Evolutionary conservation across 2,113 vertebrate species (phyloP).

Genomic region (Tiliqua scincoides): DNA sequence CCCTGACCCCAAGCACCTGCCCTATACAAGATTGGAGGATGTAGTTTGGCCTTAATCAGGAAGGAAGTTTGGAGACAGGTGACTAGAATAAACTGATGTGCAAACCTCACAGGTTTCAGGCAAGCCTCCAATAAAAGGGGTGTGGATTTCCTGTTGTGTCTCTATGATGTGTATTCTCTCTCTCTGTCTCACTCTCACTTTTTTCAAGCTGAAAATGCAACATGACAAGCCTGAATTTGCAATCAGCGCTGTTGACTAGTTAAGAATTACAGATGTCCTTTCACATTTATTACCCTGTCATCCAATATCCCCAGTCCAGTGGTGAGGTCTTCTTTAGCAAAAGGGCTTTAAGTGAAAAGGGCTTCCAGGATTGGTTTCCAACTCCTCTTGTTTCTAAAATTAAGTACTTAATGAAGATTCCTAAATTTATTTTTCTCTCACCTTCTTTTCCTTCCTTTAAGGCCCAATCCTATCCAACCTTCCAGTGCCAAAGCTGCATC

Average conservation of each 20-base stretch:
- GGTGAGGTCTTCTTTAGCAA: background rate
- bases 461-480: too few relatives aligned
- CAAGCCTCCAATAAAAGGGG: background rate
- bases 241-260: background rate
- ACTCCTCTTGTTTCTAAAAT: background rate
- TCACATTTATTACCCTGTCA: conserved; percentile 11
- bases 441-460: background rate
- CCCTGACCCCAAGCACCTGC: too few relatives aligned
- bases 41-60: too few relatives aligned
- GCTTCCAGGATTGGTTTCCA: background rate
- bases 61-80: background rate
- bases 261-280: conserved; percentile 21
- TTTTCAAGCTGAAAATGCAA: conserved; percentile 11
- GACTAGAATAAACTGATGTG: background rate
- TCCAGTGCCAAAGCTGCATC: too few relatives aligned
- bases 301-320: background rate
- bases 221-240: conserved; percentile 23
- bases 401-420: background rate
- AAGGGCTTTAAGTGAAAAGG: background rate
- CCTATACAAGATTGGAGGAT: too few relatives aligned
- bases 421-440: background rate
- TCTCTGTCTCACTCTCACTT: too few relatives aligned
- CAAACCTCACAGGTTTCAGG: too few relatives aligned
- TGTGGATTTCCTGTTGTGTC: too few relatives aligned
- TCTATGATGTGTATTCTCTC: too few relatives aligned